phyloP scores from a whole-genome alignment of 2,797 vertebrate species.

The Ibycter americanus region DNA sequence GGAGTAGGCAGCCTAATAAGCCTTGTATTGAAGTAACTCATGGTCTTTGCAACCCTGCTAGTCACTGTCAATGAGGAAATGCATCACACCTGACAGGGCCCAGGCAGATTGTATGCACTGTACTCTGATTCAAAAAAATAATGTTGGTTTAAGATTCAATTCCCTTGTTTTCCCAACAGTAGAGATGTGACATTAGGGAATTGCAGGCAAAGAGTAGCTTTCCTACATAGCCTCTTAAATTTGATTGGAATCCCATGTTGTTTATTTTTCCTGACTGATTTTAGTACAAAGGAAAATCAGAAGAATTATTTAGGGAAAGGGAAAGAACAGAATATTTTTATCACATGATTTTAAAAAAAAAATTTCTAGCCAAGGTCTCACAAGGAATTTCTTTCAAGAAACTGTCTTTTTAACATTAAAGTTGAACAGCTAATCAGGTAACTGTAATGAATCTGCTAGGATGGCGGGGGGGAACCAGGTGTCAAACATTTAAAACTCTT shows the following conservation, averaged over 20 bases:
- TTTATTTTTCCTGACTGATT: neutral
- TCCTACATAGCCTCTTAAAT: neutral
- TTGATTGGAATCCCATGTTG: neutral
- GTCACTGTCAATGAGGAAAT: neutral
- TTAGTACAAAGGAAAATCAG: neutral
- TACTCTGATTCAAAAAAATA: neutral
- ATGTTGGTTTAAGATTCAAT: neutral
- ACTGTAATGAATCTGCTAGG: neutral
- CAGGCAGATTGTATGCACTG: neutral
- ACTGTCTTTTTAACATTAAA: neutral
- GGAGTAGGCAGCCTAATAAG: neutral
- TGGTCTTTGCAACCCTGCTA: neutral
- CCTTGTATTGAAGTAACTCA: neutral
- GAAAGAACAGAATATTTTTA: neutral
- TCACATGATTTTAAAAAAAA: neutral
- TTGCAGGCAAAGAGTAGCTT: neutral
- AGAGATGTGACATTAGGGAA: neutral
- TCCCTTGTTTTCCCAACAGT: neutral
- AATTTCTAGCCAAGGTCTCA: neutral
- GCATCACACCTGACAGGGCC: neutral
- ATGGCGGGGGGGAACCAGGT: neutral
- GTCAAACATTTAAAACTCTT: neutral
- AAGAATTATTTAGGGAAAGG: neutral
- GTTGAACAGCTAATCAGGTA: constrained; percentile 32
- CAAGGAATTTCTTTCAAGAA: neutral